Conservation (phyloP, 2,113 vertebrate species). For the Donacobius atricapilla region DNA sequence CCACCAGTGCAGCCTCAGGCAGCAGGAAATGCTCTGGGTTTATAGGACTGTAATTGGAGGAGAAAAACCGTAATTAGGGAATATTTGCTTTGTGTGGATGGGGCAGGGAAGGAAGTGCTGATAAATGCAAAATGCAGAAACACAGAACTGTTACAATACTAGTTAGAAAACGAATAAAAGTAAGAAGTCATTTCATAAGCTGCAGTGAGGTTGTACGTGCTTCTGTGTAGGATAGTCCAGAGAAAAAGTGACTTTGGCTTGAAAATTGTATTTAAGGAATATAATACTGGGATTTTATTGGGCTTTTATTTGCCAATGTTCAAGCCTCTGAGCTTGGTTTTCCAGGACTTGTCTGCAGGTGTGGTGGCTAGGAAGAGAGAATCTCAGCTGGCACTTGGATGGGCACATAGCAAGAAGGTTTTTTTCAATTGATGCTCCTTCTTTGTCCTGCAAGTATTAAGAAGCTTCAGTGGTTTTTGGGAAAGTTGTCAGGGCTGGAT, state of each 20-base stretch:
- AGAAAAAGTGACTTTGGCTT: background rate
- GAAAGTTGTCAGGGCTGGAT: background rate
- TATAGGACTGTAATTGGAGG: background rate
- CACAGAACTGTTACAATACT: background rate
- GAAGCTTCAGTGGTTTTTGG: background rate
- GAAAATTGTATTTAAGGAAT: background rate
- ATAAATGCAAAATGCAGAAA: background rate
- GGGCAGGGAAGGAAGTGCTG: background rate
- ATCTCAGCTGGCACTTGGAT: background rate
- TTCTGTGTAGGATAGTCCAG: background rate
- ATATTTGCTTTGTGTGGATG: background rate
- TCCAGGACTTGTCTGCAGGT: background rate
- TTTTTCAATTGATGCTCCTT: background rate
- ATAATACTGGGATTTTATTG: background rate
- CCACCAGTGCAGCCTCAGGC: background rate
- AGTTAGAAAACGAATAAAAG: background rate
- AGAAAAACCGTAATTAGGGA: background rate
- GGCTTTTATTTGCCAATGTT: background rate
- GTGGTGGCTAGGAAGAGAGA: background rate
- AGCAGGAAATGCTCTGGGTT: constrained; percentile 12
- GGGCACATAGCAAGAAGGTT: background rate
- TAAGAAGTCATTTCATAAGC: background rate
- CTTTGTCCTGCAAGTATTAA: background rate
- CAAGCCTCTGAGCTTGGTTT: background rate
- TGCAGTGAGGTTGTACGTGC: accelerated